A percentile compares a stretch with the other conserved stretches of the same genome.
These are phyloP conservation scores for Gymnocephalus cernua DNA, from an alignment of 2,113 vertebrate genomes.

Conservation along the genomic window DNA sequence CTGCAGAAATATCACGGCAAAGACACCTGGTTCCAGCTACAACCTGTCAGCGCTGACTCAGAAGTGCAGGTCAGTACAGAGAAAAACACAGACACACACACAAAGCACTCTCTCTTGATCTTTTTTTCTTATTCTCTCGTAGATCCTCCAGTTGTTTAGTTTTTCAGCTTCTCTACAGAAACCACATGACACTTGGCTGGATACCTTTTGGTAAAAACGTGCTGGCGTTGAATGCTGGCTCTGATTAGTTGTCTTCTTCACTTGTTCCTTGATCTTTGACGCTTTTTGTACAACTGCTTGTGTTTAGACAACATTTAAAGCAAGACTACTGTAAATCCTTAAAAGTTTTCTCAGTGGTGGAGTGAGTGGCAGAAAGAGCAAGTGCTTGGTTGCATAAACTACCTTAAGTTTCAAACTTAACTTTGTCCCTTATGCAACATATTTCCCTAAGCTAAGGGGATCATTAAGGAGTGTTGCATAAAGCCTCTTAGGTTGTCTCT, in stretches of 20 bases:
- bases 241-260: too few relatives aligned
- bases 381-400: too few relatives aligned
- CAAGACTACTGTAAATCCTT: background rate
- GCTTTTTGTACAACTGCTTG: background rate
- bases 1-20: constrained; percentile 97
- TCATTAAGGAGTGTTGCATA: too few relatives aligned
- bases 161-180: background rate
- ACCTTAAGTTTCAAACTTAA: too few relatives aligned
- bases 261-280: background rate
- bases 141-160: constrained; percentile 7
- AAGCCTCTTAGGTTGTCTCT: too few relatives aligned
- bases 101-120: background rate
- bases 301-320: background rate
- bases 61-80: constrained; percentile 93
- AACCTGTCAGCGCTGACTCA: constrained; percentile 96
- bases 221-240: background rate
- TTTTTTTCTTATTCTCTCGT: background rate
- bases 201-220: background rate
- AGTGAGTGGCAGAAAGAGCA: background rate
- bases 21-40: constrained; percentile 98
- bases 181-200: background rate
- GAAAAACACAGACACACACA: constrained; percentile 10
- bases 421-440: too few relatives aligned
- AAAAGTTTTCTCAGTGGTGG: background rate
- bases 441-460: too few relatives aligned